These are phyloP conservation scores for human DNA, from an alignment of 2,113 vertebrate genomes.

Conservation along the genomic window GRCh38 chr5:107697501-107698000, in stretches of 20 bases:
- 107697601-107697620: neutral
- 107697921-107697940: neutral
- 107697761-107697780: neutral
- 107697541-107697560: neutral
- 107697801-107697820: neutral
- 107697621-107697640: neutral
- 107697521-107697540: neutral
- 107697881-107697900: neutral
- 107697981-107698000: neutral
- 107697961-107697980: neutral
- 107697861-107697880: neutral
- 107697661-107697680: neutral
- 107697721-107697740: neutral
- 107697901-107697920: neutral
- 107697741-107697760: slow-evolving; percentile 39
- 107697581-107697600: neutral
- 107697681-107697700: neutral
- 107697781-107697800: neutral
- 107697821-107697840: neutral
- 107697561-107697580: neutral
- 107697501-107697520: neutral
- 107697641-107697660: neutral
- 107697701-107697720: neutral
- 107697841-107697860: neutral
- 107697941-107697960: neutral